These are phyloP conservation scores for Planiliza haematocheilus DNA, from an alignment of 2,113 vertebrate genomes.

Conservation along the genomic window DNA sequence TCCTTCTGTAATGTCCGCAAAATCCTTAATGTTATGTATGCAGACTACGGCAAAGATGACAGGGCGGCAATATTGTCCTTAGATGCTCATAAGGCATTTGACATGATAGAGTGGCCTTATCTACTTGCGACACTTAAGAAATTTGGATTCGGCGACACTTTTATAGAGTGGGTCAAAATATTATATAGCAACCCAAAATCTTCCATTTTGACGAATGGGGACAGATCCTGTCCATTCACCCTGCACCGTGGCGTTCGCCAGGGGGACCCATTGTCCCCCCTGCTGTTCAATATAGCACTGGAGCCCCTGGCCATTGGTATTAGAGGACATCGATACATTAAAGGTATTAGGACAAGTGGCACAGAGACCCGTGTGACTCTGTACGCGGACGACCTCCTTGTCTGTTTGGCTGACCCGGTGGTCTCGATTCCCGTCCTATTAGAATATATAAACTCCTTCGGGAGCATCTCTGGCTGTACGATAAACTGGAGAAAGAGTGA, in stretches of 20 bases:
- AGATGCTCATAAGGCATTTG: not conserved
- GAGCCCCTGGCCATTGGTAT: not conserved
- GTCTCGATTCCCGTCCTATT: not conserved
- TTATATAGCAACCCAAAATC: not conserved
- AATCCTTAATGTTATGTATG: not conserved
- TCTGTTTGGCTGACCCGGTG: not conserved
- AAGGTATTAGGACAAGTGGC: not conserved
- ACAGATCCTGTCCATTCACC: not conserved
- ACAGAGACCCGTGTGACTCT: not conserved
- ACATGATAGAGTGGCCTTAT: constrained; percentile 9
- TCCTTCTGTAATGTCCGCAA: not conserved
- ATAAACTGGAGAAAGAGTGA: too few relatives aligned
- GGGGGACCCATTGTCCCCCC: not conserved
- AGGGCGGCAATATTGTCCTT: not conserved
- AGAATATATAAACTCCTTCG: too few relatives aligned
- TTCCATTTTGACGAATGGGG: not conserved
- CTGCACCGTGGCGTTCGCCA: not conserved
- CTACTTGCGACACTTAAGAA: not conserved
- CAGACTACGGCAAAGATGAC: not conserved
- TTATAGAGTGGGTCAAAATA: not conserved
- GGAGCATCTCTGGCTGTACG: too few relatives aligned
- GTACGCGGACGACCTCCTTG: not conserved
- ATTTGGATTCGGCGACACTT: not conserved
- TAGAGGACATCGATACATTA: not conserved
- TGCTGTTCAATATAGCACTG: not conserved